Evolutionary conservation across 53 echinoderm and acorn worm genomes (phyloP), one percentile per base, ranked within the genome.

Genomic region (Luidia sarsii): DNA sequence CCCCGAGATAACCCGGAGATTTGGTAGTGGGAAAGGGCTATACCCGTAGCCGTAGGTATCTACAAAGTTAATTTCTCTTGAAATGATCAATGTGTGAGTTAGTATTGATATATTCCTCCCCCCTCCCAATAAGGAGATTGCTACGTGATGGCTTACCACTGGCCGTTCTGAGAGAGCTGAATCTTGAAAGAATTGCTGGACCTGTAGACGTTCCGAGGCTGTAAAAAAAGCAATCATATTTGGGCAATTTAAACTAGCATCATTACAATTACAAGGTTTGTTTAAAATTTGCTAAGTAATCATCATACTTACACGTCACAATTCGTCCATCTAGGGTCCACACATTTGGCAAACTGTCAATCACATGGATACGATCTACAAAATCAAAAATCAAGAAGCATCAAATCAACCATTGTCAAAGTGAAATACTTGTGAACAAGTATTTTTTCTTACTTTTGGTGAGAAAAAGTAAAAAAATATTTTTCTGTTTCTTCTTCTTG

Each of bases 311-410:
- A 95, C 95, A 87, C 66, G 95, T 95, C 14, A 95, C 75, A 23
- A 90, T 87, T 56, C 93, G 85, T 13, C 95, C 95, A 74, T 95
- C 95, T 57, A 95, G 46, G 72, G 85, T 90, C 95, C 95, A 95
- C 0, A 93, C 83, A 80, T 88, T 85, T 16, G 93, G 95, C 16
- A 95, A 62, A 39, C 88, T 75, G 77, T 95, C 95, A 65, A 95
- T 93, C 5, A 90, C 90, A 88, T 95, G 95, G 41, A 93, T 86
- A 56, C 95, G 95, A 93, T 93, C 95, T 95, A 60, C 2, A 31
- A 39, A 43, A 85, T 41, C 36, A 67, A 14, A 46, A 52, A 7
- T 41, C 22, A 77, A 8, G 41, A 29, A 75, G 33, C 56, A 75
- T 7, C n/a, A 21, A 21, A 21, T 57, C 57, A 7, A 24, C 46